A percentile compares a stretch with the other conserved stretches of the same genome.
phyloP scores from a whole-genome alignment of 2,797 vertebrate species.

The Thripadectes ignobilis region DNA sequence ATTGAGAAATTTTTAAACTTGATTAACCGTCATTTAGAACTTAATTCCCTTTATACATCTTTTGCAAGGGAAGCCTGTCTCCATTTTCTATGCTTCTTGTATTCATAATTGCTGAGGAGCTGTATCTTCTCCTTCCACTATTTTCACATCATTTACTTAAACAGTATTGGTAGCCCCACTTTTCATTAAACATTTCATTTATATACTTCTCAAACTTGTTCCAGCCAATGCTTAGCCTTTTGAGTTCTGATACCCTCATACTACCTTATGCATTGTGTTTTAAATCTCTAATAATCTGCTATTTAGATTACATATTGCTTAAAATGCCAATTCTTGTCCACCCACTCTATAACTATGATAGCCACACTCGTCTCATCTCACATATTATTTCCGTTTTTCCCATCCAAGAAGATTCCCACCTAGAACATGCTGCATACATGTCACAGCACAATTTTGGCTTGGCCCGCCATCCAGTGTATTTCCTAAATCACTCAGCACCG shows the following conservation, averaged over 20 bases:
- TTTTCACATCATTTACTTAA: background rate
- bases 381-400: background rate
- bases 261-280: background rate
- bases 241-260: background rate
- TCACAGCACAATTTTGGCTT: background rate
- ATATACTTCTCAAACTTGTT: background rate
- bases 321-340: background rate
- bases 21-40: background rate
- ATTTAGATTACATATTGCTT: background rate
- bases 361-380: background rate
- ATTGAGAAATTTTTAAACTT: background rate
- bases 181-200: background rate
- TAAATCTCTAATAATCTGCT: background rate
- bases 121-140: background rate
- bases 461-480: background rate
- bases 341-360: background rate
- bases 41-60: background rate
- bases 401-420: background rate
- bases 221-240: background rate
- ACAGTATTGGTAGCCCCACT: background rate
- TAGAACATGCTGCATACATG: background rate
- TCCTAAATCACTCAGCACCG: background rate
- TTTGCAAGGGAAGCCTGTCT: background rate
- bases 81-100: background rate
- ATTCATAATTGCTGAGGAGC: background rate